A percentile compares a stretch with the other conserved stretches of the same genome.
Evolutionary conservation across 2,797 vertebrate species (phyloP).

Genomic region (Ispidina lecontei): DNA sequence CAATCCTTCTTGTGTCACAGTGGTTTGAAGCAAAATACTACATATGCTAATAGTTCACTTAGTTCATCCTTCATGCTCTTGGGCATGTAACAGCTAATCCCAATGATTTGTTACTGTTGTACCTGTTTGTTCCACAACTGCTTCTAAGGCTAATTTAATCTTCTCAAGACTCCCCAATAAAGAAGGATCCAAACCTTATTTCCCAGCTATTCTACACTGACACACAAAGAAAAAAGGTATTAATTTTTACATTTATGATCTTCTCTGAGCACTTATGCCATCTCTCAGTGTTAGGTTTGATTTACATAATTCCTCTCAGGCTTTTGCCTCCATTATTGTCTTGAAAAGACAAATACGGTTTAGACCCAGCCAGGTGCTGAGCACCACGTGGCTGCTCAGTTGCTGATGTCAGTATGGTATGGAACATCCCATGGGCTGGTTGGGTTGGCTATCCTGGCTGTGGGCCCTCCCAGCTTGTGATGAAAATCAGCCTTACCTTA

Average conservation of each 20-base stretch:
- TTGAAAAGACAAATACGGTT: not conserved
- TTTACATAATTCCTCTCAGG: not conserved
- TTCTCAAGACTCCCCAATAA: not conserved
- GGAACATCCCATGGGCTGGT: too few relatives aligned
- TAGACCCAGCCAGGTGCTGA: too few relatives aligned
- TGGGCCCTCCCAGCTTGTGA: too few relatives aligned
- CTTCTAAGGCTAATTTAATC: not conserved
- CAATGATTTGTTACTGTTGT: not conserved
- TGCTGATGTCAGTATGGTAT: too few relatives aligned
- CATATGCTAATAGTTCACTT: not conserved
- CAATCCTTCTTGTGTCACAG: not conserved
- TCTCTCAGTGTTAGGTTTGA: not conserved
- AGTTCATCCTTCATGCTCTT: constrained; percentile 37
- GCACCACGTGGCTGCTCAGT: too few relatives aligned
- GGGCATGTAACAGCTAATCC: not conserved
- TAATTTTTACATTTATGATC: not conserved
- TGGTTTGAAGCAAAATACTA: constrained; percentile 20
- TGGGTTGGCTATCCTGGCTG: too few relatives aligned
- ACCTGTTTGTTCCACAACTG: not conserved
- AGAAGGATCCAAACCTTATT: not conserved
- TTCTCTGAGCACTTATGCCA: not conserved
- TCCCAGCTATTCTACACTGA: not conserved
- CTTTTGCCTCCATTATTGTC: not conserved
- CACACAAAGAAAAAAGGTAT: not conserved
- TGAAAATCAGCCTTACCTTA: too few relatives aligned